Base-by-base conservation (phyloP, 2,888 invertebrate genomes). In the Chrysolina haemoptera region DNA sequence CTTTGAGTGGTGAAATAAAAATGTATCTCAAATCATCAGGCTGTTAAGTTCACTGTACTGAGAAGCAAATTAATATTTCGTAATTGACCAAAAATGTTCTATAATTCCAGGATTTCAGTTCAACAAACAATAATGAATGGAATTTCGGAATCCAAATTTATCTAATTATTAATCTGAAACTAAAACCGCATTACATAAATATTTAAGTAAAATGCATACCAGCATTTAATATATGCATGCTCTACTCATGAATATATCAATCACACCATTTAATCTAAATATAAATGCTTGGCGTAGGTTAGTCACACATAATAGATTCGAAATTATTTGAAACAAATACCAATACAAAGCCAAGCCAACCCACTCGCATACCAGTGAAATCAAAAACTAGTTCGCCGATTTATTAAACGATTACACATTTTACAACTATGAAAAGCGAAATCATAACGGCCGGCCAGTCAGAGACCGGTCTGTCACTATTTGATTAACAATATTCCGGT, bases 401-500 rank as follows among this genome's bases (percentile, higher is more conserved):
- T 55, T 55, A 55, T 55, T 55, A 16, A 55, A 12, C n/a, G 59
- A n/a, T 59, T 35, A 35, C 59, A 35, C 59, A 35, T 27, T 59
- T 35, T n/a, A 59, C 59, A n/a, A 59, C 59, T 22, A 59, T 59
- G 59, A 59, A 59, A 59, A 59, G 59, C 59, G 59, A 59, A 59
- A 59, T 59, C 59, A 59, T 35, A 59, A 59, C 22, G 59, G 59
- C 8, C 16, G 59, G 5, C n/a, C 12, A 12, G 27, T 27, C 59
- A 59, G 59, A 59, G n/a, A 59, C 14, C 59, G 35, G 59, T 11
- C 59, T 27, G 59, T 35, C 35, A 59, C 59, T 59, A 59, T 59
- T 59, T 16, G 59, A 59, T 59, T 59, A 59, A 27, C 59, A 35
- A 35, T 59, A 59, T n/a, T 12, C 35, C 59, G 27, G 35, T 14